phyloP scores from a whole-genome alignment of 2,113 vertebrate genomes.

The Urocolius indicus region DNA sequence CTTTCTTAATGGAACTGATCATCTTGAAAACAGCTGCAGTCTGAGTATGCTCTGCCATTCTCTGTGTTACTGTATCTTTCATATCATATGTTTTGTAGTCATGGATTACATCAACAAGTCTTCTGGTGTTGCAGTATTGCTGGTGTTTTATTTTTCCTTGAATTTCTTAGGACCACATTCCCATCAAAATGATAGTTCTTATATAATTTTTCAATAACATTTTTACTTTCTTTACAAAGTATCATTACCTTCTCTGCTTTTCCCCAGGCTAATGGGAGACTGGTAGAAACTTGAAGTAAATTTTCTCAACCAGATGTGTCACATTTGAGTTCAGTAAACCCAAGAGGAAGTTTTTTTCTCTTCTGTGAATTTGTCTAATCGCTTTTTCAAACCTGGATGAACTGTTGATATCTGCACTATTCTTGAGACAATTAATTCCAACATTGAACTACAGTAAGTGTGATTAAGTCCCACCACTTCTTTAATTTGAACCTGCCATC shows the following conservation, averaged over 20 bases:
- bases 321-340: not conserved
- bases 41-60: not conserved
- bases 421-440: not conserved
- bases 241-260: not conserved
- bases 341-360: not conserved
- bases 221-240: not conserved
- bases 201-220: not conserved
- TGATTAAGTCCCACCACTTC: not conserved
- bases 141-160: not conserved
- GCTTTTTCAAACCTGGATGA: not conserved
- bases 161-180: not conserved
- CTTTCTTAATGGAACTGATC: not conserved
- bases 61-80: not conserved
- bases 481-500: not conserved
- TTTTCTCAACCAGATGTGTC: not conserved
- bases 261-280: not conserved
- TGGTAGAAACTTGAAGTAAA: not conserved
- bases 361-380: not conserved
- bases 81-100: not conserved
- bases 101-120: rapidly evolving
- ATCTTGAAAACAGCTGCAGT: not conserved
- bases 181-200: not conserved
- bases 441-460: not conserved
- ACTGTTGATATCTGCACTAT: not conserved
- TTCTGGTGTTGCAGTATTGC: not conserved